phyloP scores from a whole-genome alignment of 2,797 vertebrate genomes.

The Pygocentrus nattereri region DNA sequence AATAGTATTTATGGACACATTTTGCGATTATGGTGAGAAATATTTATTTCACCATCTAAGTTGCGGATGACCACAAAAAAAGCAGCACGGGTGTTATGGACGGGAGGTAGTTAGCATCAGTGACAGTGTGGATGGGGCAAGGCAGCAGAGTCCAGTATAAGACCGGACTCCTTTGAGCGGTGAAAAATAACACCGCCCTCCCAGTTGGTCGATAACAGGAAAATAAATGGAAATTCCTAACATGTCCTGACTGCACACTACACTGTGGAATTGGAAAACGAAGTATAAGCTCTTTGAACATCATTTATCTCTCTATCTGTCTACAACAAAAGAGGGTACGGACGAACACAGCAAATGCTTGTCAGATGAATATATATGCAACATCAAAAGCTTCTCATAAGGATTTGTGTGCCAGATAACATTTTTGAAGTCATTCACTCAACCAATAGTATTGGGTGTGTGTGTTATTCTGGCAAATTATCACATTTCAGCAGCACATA shows the following conservation, averaged over 20 bases:
- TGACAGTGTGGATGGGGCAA: too few relatives aligned
- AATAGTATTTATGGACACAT: too few relatives aligned
- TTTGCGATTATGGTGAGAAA: too few relatives aligned
- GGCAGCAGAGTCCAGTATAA: too few relatives aligned
- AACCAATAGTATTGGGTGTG: slow-evolving; percentile 27
- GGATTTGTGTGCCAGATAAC: slow-evolving; percentile 29
- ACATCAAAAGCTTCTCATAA: slow-evolving; percentile 40
- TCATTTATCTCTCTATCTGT: slow-evolving; percentile 34
- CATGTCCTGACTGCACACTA: slow-evolving; percentile 40
- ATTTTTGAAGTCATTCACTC: slow-evolving; percentile 40
- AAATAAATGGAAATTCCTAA: slow-evolving; percentile 32
- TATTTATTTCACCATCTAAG: too few relatives aligned
- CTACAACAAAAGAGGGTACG: slow-evolving; percentile 39
- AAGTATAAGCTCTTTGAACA: slow-evolving; percentile 39
- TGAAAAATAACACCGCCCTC: too few relatives aligned
- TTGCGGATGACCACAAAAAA: too few relatives aligned
- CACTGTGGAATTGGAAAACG: slow-evolving; percentile 17
- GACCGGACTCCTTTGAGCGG: too few relatives aligned
- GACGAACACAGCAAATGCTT: slow-evolving; percentile 29
- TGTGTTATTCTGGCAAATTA: slow-evolving; percentile 47
- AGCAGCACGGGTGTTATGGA: too few relatives aligned
- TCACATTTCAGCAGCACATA: slow-evolving; percentile 48
- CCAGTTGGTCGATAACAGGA: slow-evolving; percentile 3
- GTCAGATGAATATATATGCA: slow-evolving; percentile 39
- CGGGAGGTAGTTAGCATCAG: too few relatives aligned